These are phyloP conservation scores for Drosophila melanosoma DNA, from an alignment of 2,888 invertebrate species.

Conservation along the genomic window DNA sequence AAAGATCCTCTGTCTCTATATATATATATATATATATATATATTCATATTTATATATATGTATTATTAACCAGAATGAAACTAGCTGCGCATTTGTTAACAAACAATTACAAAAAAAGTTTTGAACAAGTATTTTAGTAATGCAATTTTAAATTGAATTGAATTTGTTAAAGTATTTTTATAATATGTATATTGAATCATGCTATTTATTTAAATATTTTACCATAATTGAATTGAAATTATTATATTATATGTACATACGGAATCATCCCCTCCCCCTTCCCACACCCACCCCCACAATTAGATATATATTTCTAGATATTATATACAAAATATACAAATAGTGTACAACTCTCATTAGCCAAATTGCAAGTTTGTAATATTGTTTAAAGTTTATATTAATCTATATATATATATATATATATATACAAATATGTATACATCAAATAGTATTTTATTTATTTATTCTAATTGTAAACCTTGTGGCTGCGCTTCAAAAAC, in stretches of 20 bases:
- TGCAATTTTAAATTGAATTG: conserved; percentile 54
- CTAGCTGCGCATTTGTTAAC: conserved; percentile 47
- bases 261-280: neutral
- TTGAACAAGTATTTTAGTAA: conserved; percentile 51
- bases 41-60: conserved; percentile 19
- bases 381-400: conserved; percentile 21
- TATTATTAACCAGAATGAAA: conserved; percentile 29
- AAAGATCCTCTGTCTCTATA: conserved; percentile 35
- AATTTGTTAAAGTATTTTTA: conserved; percentile 60
- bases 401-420: conserved; percentile 8
- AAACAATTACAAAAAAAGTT: conserved; percentile 30
- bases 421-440: conserved; percentile 20
- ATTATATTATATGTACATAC: conserved; percentile 52
- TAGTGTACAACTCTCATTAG: conserved; percentile 68
- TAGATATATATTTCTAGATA: conserved; percentile 33
- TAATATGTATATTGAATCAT: conserved; percentile 39
- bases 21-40: conserved; percentile 2
- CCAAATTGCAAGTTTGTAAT: conserved; percentile 69
- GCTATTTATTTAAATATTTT: conserved; percentile 39
- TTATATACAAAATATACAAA: conserved; percentile 28
- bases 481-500: conserved; percentile 52
- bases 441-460: conserved; percentile 62
- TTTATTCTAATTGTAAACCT: conserved; percentile 62
- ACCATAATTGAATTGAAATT: conserved; percentile 47
- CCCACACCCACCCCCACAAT: neutral